These are phyloP conservation scores for Cinclus mexicanus DNA, from an alignment of 2,113 vertebrate species.

Conservation along the genomic window DNA sequence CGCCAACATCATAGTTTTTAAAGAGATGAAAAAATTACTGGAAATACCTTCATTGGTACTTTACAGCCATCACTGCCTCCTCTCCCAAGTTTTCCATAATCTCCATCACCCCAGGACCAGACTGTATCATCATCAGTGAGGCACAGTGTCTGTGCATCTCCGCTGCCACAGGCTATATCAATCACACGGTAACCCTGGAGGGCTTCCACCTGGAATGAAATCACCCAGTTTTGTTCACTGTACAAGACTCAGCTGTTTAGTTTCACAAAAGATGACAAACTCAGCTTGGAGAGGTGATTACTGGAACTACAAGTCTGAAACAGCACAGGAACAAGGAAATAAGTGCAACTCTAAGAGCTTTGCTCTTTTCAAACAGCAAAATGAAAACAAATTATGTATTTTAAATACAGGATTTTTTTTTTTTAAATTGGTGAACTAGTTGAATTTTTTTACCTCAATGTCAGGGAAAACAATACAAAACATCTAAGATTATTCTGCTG, in stretches of 20 bases:
- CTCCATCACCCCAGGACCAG: constrained; percentile 99
- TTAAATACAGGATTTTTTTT: not conserved
- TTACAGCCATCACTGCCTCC: constrained; percentile 98
- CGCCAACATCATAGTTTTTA: not conserved
- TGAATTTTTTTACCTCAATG: not conserved
- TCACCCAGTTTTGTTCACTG: not conserved
- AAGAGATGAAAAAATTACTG: not conserved
- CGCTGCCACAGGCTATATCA: constrained; percentile 95
- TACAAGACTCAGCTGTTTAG: not conserved
- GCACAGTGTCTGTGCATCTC: constrained; percentile 95
- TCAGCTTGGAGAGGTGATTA: not conserved
- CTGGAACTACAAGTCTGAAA: not conserved
- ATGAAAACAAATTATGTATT: not conserved
- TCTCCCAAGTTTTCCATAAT: constrained; percentile 95
- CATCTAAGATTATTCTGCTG: not conserved
- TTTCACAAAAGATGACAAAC: not conserved
- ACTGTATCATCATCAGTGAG: constrained; percentile 96
- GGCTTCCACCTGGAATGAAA: constrained; percentile 87
- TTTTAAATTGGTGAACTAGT: not conserved
- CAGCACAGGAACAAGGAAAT: not conserved
- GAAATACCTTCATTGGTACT: constrained; percentile 94
- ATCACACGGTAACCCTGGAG: constrained; percentile 96
- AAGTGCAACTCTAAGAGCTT: not conserved
- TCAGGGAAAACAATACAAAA: not conserved
- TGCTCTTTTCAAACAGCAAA: not conserved